Evolutionary conservation across 2,888 invertebrate genomes (phyloP).

Genomic region (Plutella xylostella): DNA sequence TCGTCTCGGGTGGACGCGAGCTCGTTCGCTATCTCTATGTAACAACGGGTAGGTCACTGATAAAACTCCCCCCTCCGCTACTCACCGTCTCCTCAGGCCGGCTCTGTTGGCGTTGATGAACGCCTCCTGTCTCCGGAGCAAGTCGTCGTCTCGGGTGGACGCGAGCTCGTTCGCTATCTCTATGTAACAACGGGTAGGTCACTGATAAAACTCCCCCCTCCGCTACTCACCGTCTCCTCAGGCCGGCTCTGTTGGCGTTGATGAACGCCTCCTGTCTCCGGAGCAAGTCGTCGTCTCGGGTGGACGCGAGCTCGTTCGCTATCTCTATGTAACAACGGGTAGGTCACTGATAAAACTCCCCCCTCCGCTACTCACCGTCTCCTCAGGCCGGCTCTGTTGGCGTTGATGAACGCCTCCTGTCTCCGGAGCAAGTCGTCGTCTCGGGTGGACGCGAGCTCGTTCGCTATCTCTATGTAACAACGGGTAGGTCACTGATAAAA

Average conservation of each 20-base stretch:
- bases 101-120: slow-evolving; percentile 59
- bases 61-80: too few relatives aligned
- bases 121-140: slow-evolving; percentile 54
- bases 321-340: too few relatives aligned
- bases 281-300: slow-evolving; percentile 42
- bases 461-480: slow-evolving; percentile 59
- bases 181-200: too few relatives aligned
- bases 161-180: slow-evolving; percentile 56
- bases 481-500: too few relatives aligned
- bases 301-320: slow-evolving; percentile 42
- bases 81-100: slow-evolving; percentile 46
- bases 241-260: slow-evolving; percentile 50
- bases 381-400: slow-evolving; percentile 50
- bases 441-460: slow-evolving; percentile 34
- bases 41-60: too few relatives aligned
- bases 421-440: slow-evolving; percentile 47
- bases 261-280: slow-evolving; percentile 62
- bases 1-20: slow-evolving; percentile 34
- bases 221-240: slow-evolving; percentile 48
- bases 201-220: too few relatives aligned
- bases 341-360: too few relatives aligned
- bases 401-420: slow-evolving; percentile 62
- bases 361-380: too few relatives aligned
- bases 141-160: slow-evolving; percentile 36
- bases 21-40: slow-evolving; percentile 59